Evolutionary conservation across 2,888 invertebrate species (phyloP).

Genomic region (Lycocerus yunnanus): DNA sequence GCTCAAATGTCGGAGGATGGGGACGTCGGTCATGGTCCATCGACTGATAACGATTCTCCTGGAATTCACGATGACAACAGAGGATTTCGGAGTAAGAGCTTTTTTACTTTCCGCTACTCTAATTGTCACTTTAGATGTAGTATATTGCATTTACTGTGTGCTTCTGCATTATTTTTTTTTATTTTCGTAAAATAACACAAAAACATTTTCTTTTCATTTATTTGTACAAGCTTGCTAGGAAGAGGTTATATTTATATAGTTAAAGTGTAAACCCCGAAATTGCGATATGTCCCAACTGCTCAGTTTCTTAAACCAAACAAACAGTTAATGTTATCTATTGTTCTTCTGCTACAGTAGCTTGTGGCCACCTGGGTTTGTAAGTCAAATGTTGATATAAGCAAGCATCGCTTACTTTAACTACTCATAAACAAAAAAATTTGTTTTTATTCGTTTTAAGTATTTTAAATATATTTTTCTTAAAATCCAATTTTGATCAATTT

Average conservation of each 20-base stretch:
- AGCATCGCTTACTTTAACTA: slow-evolving; percentile 5
- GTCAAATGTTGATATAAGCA: slow-evolving; percentile 21
- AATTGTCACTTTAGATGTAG: neutral
- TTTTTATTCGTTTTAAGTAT: neutral
- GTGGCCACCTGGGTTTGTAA: slow-evolving; percentile 48
- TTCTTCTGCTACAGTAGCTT: slow-evolving; percentile 51
- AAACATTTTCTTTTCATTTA: slow-evolving; percentile 10
- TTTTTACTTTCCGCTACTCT: slow-evolving; percentile 21
- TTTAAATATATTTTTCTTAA: neutral
- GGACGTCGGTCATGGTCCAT: slow-evolving; percentile 56
- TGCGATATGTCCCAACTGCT: slow-evolving; percentile 50
- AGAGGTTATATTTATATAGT: slow-evolving; percentile 21
- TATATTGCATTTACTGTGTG: neutral
- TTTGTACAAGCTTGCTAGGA: slow-evolving; percentile 10
- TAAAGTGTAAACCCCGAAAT: slow-evolving; percentile 10
- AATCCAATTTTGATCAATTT: neutral
- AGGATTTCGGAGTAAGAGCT: slow-evolving; percentile 65
- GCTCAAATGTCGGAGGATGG: slow-evolving; percentile 64
- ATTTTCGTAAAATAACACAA: slow-evolving; percentile 3
- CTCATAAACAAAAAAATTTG: slow-evolving; percentile 9
- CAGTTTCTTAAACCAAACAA: slow-evolving; percentile 48
- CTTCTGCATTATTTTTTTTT: slow-evolving; percentile 14
- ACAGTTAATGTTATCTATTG: slow-evolving; percentile 51
- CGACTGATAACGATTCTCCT: slow-evolving; percentile 50
- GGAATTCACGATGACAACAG: slow-evolving; percentile 55